Percentiles rank a stretch among this genome's conserved stretches.
Evolutionary conservation across 2,888 invertebrate species (phyloP).

Genomic region (Tetheella fluctuosa): DNA sequence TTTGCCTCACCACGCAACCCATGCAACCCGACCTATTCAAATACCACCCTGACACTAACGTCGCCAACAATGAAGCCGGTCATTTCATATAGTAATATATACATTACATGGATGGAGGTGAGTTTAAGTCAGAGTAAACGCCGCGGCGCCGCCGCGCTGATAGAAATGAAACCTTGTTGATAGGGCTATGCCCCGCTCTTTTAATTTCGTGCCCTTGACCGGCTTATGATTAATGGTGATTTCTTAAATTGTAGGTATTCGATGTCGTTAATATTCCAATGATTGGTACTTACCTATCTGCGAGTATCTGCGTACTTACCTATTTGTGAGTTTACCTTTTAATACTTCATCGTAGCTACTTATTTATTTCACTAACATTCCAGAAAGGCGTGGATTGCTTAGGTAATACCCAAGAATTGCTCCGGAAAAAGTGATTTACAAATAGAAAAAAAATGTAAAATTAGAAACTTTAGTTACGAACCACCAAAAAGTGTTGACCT

Average conservation of each 20-base stretch:
- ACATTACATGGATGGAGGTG: conserved; percentile 38
- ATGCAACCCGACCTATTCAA: conserved; percentile 41
- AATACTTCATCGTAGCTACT: too few species aligned
- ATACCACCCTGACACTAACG: conserved; percentile 32
- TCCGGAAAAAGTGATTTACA: too few species aligned
- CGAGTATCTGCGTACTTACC: too few species aligned
- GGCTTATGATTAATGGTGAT: neutral
- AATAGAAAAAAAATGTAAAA: too few species aligned
- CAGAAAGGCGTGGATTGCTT: too few species aligned
- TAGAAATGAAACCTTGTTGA: conserved; percentile 37
- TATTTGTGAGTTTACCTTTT: too few species aligned
- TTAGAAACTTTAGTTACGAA: neutral
- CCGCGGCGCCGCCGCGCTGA: too few species aligned
- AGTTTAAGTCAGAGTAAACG: conserved; percentile 37
- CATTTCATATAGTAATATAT: conserved; percentile 30
- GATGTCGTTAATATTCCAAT: neutral
- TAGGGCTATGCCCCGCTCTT: conserved; percentile 5
- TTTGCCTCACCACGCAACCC: conserved; percentile 68
- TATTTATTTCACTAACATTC: too few species aligned
- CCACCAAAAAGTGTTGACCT: too few species aligned
- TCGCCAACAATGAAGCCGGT: conserved; percentile 22
- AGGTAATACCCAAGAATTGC: too few species aligned
- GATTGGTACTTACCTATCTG: too few species aligned
- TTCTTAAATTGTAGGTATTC: too few species aligned
- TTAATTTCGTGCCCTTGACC: neutral